Percentiles rank a stretch among this genome's conserved stretches.
These are phyloP conservation scores for Agonum fuliginosum DNA, from an alignment of 2,888 invertebrate species.

Conservation along the genomic window DNA sequence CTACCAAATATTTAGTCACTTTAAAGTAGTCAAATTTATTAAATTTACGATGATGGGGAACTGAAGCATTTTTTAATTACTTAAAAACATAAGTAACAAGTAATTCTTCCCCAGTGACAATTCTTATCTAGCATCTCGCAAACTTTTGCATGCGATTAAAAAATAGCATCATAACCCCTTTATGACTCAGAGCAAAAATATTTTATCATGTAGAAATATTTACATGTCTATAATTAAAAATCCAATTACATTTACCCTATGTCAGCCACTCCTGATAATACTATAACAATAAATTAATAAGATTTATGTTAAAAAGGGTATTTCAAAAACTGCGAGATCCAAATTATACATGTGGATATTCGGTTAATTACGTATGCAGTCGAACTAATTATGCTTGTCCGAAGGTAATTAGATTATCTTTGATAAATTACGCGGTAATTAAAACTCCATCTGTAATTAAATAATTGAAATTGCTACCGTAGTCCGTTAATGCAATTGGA, in stretches of 20 bases:
- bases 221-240: slow-evolving; percentile 25
- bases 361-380: slow-evolving; percentile 52
- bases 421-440: slow-evolving; percentile 59
- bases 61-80: slow-evolving; percentile 25
- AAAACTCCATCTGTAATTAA: slow-evolving; percentile 59
- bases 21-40: not conserved
- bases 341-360: slow-evolving; percentile 40
- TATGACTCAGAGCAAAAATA: slow-evolving; percentile 31
- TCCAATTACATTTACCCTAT: slow-evolving; percentile 14
- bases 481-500: slow-evolving; percentile 53
- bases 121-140: not conserved
- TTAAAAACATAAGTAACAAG: slow-evolving; percentile 7
- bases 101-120: not conserved
- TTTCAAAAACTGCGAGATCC: slow-evolving; percentile 9
- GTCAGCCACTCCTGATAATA: not conserved
- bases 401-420: slow-evolving; percentile 57
- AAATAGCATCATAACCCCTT: slow-evolving; percentile 24
- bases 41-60: not conserved
- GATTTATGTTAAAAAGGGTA: slow-evolving; percentile 45
- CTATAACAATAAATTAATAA: slow-evolving; percentile 45
- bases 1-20: not conserved
- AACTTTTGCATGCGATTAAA: slow-evolving; percentile 19
- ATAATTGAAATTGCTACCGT: slow-evolving; percentile 58
- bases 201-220: slow-evolving; percentile 47
- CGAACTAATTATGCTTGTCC: slow-evolving; percentile 53